Percentiles rank a stretch among this genome's conserved stretches.
phyloP scores from a whole-genome alignment of 2,113 vertebrate species.

The Seriola aureovittata region DNA sequence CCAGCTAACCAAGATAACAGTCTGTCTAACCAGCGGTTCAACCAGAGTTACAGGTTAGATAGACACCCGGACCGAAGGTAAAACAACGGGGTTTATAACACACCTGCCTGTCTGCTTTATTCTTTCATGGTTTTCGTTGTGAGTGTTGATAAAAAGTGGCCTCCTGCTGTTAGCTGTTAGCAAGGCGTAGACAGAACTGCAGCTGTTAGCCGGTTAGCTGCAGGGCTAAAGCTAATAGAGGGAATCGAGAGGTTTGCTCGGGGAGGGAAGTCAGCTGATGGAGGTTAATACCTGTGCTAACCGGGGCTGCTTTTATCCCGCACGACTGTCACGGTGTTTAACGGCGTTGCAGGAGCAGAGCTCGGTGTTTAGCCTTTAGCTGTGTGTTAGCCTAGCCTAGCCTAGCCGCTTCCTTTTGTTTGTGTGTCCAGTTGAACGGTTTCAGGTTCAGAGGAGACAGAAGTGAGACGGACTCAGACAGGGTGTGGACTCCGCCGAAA shows the following conservation, averaged over 20 bases:
- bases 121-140: not conserved
- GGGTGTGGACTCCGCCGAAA: not conserved
- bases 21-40: not conserved
- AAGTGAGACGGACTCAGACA: not conserved
- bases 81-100: accelerated
- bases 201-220: constrained; percentile 52
- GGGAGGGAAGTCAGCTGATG: constrained; percentile 10
- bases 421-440: not conserved
- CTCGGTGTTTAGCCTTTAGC: constrained; percentile 1
- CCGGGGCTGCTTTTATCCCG: too few relatives aligned
- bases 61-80: constrained; percentile 52
- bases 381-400: constrained; percentile 9
- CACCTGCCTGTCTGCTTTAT: accelerated
- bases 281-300: not conserved
- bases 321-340: constrained; percentile 29
- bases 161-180: constrained; percentile 38
- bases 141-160: constrained; percentile 2
- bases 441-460: not conserved
- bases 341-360: not conserved
- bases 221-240: constrained; percentile 10
- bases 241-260: not conserved
- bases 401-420: constrained; percentile 32
- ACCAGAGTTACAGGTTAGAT: not conserved
- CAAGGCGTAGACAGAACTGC: not conserved
- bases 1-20: constrained; percentile 20